Percentiles rank a stretch among this genome's conserved stretches.
Conservation (phyloP, 2,888 invertebrate species). For the Scaptomyza polygonia region DNA sequence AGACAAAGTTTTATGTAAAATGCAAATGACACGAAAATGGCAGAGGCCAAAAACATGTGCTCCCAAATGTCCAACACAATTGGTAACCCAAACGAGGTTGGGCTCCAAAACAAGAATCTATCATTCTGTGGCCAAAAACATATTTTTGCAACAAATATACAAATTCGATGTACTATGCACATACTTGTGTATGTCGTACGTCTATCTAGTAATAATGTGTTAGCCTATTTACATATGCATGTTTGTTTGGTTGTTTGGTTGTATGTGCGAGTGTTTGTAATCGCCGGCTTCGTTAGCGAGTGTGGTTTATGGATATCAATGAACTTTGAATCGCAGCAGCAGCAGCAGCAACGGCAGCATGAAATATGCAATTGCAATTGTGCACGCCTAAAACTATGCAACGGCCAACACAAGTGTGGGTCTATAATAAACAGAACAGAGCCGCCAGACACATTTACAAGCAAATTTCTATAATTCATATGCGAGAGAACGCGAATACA, state of each 20-base stretch:
- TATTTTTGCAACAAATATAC: constrained; percentile 62
- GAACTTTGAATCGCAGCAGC: constrained; percentile 72
- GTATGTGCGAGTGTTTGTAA: constrained; percentile 9
- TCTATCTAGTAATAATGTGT: constrained; percentile 4
- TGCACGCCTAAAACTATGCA: constrained; percentile 67
- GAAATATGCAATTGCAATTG: constrained; percentile 64
- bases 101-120: constrained; percentile 34
- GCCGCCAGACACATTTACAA: constrained; percentile 71
- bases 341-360: constrained; percentile 46
- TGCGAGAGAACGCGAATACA: constrained; percentile 23
- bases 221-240: not conserved
- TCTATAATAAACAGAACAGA: constrained; percentile 55
- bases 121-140: constrained; percentile 17
- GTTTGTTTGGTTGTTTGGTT: no score
- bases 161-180: not conserved
- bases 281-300: constrained; percentile 47
- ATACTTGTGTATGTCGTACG: no score
- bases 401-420: constrained; percentile 8
- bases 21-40: constrained; percentile 70
- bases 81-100: constrained; percentile 4
- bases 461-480: constrained; percentile 68
- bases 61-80: constrained; percentile 40
- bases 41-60: constrained; percentile 54
- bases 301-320: constrained; percentile 78
- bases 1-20: constrained; percentile 67